phyloP scores from a whole-genome alignment of 2,113 vertebrate genomes.

The Mobula birostris region DNA sequence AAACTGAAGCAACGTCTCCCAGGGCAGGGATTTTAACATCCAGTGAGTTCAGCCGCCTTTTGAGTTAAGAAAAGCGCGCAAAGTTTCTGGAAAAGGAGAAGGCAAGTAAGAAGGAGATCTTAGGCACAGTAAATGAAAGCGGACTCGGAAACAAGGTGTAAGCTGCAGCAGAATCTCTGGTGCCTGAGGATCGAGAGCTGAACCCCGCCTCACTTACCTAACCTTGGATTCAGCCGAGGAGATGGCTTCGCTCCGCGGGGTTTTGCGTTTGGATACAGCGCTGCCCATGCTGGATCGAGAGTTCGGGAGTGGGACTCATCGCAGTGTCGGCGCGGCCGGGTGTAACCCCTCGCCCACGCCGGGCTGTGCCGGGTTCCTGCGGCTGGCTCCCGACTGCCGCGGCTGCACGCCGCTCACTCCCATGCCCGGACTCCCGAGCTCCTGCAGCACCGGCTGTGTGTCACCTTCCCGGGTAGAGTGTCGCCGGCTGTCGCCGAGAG shows the following conservation, averaged over 20 bases:
- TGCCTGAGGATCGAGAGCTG: too few relatives aligned
- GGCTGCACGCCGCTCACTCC: constrained; percentile 40
- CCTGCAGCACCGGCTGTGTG: neutral
- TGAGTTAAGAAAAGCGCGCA: neutral
- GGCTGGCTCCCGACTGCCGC: neutral
- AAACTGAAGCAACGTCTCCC: neutral
- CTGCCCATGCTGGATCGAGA: constrained; percentile 76
- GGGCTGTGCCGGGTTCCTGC: neutral
- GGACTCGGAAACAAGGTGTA: neutral
- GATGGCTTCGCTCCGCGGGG: constrained; percentile 80
- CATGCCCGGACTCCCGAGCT: constrained; percentile 38
- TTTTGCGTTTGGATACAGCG: constrained; percentile 85
- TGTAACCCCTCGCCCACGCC: neutral
- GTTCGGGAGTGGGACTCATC: neutral
- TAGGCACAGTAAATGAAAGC: neutral
- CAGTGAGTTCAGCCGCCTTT: neutral
- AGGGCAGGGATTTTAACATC: neutral
- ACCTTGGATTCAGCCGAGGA: constrained; percentile 91
- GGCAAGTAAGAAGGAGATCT: neutral
- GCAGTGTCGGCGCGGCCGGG: constrained; percentile 29
- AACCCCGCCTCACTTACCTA: constrained; percentile 62
- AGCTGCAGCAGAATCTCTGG: neutral
- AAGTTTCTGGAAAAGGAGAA: neutral
- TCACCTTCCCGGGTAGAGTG: constrained; percentile 36
- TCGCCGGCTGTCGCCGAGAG: neutral